Conservation (phyloP, 2,797 vertebrate genomes). For the Bovichtus diacanthus region DNA sequence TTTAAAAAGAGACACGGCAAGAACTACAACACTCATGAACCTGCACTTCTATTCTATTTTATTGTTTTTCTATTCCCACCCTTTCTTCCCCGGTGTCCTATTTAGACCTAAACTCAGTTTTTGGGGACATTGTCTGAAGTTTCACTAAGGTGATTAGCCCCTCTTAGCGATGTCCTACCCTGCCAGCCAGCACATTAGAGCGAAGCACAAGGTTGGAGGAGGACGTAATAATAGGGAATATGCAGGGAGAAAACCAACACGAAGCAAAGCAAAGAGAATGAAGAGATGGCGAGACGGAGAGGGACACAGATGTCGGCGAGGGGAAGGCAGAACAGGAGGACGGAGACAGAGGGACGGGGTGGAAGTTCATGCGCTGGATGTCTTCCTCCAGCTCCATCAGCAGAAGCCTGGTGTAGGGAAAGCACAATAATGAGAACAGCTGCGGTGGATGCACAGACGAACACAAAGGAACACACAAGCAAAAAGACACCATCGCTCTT, state of each 20-base stretch:
- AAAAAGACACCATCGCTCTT: slow-evolving; percentile 43
- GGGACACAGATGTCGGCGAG: slow-evolving; percentile 66
- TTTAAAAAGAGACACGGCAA: not conserved
- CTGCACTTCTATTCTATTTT: slow-evolving; percentile 6
- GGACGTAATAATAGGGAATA: slow-evolving; percentile 24
- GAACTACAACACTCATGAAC: slow-evolving; percentile 20
- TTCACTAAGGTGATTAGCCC: slow-evolving; percentile 37
- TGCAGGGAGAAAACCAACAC: slow-evolving; percentile 23
- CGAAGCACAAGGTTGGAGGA: slow-evolving; percentile 25
- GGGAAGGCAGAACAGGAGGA: slow-evolving; percentile 58
- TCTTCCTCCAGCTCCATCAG: slow-evolving; percentile 77
- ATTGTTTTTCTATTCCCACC: not conserved
- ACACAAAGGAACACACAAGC: slow-evolving; percentile 21
- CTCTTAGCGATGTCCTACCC: slow-evolving; percentile 42
- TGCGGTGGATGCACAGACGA: slow-evolving; percentile 46
- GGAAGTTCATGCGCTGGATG: slow-evolving; percentile 62
- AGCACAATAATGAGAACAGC: slow-evolving; percentile 70
- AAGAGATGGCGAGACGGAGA: slow-evolving; percentile 25
- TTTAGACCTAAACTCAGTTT: slow-evolving; percentile 22
- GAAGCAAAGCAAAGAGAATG: slow-evolving; percentile 22
- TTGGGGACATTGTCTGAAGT: slow-evolving; percentile 27
- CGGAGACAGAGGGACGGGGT: slow-evolving; percentile 51
- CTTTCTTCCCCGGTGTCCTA: not conserved
- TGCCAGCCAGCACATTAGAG: slow-evolving; percentile 29
- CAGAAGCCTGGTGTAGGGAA: slow-evolving; percentile 81